Conservation (phyloP, 2,797 vertebrate genomes). For the Oryzias sinensis region DNA sequence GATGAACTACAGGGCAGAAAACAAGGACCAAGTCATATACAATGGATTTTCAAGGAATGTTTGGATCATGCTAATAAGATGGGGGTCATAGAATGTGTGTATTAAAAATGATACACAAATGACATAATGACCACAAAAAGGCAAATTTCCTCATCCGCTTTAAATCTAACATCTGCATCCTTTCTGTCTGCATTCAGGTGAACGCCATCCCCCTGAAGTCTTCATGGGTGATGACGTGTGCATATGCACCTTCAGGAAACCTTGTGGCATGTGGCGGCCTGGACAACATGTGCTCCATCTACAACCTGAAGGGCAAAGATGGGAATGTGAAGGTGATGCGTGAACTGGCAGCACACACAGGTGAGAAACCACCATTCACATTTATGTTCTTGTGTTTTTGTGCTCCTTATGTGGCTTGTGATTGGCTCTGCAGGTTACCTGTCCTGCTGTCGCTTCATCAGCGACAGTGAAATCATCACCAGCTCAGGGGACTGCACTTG, state of each 20-base stretch:
- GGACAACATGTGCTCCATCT: slow-evolving; percentile 99
- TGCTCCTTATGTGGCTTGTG: slow-evolving; percentile 2
- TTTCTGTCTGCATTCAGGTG: slow-evolving; percentile 75
- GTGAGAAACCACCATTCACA: slow-evolving; percentile 54
- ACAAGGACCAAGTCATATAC: too few relatives aligned
- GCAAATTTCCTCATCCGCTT: background rate
- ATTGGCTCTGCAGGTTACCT: slow-evolving; percentile 84
- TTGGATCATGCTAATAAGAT: too few relatives aligned
- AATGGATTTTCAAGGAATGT: too few relatives aligned
- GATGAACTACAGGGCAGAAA: too few relatives aligned
- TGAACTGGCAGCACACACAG: slow-evolving; percentile 92
- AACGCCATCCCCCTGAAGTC: slow-evolving; percentile 96
- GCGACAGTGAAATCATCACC: slow-evolving; percentile 93
- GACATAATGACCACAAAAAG: too few relatives aligned
- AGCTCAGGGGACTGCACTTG: slow-evolving; percentile 96
- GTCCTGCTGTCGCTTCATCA: slow-evolving; percentile 94
- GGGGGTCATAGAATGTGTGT: too few relatives aligned
- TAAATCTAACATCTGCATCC: background rate
- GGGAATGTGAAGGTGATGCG: slow-evolving; percentile 96
- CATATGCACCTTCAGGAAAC: slow-evolving; percentile 96
- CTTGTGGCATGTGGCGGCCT: slow-evolving; percentile 95
- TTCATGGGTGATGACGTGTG: slow-evolving; percentile 99
- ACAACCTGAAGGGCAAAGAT: slow-evolving; percentile 94
- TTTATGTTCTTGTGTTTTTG: background rate
- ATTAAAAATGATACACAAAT: too few relatives aligned